Percentiles rank a stretch among this genome's conserved stretches.
Evolutionary conservation across 2,797 vertebrate genomes (phyloP).

Genomic region (Sylvia borin): DNA sequence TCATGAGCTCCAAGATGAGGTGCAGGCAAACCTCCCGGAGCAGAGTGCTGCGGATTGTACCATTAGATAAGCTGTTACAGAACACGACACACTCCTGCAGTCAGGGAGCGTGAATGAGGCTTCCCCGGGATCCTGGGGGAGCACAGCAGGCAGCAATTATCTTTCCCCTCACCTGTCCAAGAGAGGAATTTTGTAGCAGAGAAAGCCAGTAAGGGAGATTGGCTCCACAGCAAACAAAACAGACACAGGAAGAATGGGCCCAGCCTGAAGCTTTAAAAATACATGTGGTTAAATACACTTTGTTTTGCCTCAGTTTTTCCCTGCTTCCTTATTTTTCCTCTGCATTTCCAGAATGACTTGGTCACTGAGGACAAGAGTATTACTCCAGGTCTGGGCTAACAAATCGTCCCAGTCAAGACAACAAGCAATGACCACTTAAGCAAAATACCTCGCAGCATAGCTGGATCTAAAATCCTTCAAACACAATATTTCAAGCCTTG

Average conservation of each 20-base stretch:
- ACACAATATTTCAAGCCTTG: not conserved
- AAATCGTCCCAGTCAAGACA: not conserved
- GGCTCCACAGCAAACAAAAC: not conserved
- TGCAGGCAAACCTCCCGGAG: not conserved
- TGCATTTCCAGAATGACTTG: not conserved
- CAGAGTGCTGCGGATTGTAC: accelerated
- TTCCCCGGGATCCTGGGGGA: not conserved
- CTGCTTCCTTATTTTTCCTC: not conserved
- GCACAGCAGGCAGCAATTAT: not conserved
- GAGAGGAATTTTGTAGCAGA: not conserved
- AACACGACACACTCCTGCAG: not conserved
- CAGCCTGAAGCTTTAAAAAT: not conserved
- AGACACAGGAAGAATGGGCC: not conserved
- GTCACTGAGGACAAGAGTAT: not conserved
- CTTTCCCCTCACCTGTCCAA: not conserved
- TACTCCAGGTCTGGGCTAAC: not conserved
- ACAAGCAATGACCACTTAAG: not conserved
- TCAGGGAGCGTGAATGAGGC: not conserved
- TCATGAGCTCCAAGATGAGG: not conserved
- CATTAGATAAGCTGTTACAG: not conserved
- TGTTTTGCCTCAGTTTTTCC: not conserved
- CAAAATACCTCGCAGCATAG: not conserved
- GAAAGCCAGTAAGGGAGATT: not conserved
- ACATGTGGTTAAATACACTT: not conserved
- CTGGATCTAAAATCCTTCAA: not conserved